These are phyloP conservation scores for Haplotaxodon microlepis DNA, from an alignment of 2,113 vertebrate genomes.

Conservation along the genomic window DNA sequence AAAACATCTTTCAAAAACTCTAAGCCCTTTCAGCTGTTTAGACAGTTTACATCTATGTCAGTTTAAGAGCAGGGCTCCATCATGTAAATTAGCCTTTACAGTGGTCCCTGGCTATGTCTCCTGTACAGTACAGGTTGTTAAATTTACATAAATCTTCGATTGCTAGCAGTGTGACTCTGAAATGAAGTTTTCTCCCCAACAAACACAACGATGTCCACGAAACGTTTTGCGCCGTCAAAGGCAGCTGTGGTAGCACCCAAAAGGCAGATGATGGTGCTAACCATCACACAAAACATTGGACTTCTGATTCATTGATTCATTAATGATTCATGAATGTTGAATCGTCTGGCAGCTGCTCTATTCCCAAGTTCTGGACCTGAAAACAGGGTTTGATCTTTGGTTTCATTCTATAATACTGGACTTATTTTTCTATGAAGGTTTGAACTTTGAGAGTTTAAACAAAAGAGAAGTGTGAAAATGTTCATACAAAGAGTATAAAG, in stretches of 20 bases:
- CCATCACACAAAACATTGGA: not conserved
- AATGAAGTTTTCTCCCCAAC: not conserved
- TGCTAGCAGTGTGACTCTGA: not conserved
- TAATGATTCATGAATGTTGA: not conserved
- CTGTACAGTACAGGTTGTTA: not conserved
- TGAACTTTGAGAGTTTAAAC: not conserved
- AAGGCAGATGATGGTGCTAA: not conserved
- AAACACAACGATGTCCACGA: not conserved
- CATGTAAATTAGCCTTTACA: not conserved
- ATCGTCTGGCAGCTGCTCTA: not conserved
- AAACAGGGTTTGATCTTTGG: not conserved
- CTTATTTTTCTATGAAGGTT: not conserved
- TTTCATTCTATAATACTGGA: not conserved
- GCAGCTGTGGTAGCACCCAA: not conserved
- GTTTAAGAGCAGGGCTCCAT: not conserved
- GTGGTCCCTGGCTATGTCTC: not conserved
- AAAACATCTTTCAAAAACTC: not conserved
- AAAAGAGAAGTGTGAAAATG: not conserved
- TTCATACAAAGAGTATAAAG: not conserved
- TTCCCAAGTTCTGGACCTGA: not conserved
- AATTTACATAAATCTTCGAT: not conserved
- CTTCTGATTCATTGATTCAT: not conserved
- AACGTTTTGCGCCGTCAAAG: not conserved
- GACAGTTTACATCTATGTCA: not conserved
- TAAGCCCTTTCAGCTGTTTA: not conserved